Percentiles rank a stretch among this genome's conserved stretches.
Evolutionary conservation across 2,888 invertebrate species (phyloP).

Genomic region (Drosophila anomalata): DNA sequence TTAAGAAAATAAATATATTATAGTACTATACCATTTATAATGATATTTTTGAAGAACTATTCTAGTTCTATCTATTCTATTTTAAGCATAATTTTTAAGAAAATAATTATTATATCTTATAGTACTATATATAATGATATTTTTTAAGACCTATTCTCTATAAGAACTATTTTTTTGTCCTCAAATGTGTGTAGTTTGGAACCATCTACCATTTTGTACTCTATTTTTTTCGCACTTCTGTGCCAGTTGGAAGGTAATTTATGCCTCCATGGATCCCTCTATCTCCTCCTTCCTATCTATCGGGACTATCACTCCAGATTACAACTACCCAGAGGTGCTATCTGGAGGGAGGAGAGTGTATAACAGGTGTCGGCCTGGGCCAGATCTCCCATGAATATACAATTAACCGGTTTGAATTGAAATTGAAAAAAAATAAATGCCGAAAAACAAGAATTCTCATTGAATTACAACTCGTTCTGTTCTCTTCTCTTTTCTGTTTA

Average conservation of each 20-base stretch:
- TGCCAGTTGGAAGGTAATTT: background rate
- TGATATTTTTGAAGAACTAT: no score
- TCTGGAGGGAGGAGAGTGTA: constrained; percentile 13
- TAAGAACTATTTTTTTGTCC: background rate
- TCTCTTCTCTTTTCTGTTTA: constrained; percentile 13
- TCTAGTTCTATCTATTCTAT: no score
- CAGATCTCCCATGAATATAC: constrained; percentile 5
- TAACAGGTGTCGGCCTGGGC: constrained; percentile 15
- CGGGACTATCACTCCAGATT: background rate
- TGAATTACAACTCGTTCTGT: constrained; percentile 23
- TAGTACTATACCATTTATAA: no score
- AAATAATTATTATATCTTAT: no score
- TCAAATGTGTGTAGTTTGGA: background rate
- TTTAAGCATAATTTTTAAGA: no score
- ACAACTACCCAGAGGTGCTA: background rate
- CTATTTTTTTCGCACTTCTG: background rate
- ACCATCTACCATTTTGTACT: background rate
- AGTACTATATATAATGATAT: no score
- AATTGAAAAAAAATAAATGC: constrained; percentile 11
- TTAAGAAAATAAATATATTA: no score
- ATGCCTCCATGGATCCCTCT: background rate
- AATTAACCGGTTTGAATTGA: constrained; percentile 63
- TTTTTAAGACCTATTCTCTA: no score
- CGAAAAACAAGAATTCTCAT: constrained; percentile 52
- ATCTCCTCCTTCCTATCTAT: background rate